phyloP scores from a whole-genome alignment of 2,113 vertebrate genomes.

The Eurystomus gularis region DNA sequence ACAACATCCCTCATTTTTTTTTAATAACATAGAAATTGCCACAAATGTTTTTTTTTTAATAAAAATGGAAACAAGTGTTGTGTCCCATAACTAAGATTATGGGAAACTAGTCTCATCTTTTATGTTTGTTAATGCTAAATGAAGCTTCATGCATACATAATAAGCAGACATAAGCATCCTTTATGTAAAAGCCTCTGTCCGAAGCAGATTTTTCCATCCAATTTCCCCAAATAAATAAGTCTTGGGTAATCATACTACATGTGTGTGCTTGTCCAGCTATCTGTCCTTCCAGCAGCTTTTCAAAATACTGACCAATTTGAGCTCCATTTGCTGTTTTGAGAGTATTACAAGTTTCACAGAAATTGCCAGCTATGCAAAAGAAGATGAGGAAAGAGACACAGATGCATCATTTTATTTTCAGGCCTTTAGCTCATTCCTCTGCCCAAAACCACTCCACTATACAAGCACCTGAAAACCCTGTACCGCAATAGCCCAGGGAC shows the following conservation, averaged over 20 bases:
- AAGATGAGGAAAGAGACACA: neutral
- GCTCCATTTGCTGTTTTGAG: neutral
- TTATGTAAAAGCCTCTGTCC: neutral
- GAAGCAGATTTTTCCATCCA: neutral
- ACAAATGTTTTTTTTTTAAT: neutral
- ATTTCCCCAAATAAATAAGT: neutral
- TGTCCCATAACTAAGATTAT: neutral
- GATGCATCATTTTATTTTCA: neutral
- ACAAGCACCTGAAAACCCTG: neutral
- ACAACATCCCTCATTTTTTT: neutral
- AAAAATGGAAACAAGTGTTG: neutral
- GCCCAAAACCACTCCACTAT: accelerated
- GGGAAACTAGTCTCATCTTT: neutral
- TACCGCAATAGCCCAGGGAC: neutral
- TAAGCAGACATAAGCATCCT: neutral
- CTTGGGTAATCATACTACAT: neutral
- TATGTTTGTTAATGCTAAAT: neutral
- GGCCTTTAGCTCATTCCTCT: neutral
- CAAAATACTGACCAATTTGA: neutral
- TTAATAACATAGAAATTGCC: neutral
- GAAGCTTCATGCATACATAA: neutral
- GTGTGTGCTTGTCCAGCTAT: neutral
- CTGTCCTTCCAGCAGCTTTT: neutral
- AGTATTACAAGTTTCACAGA: neutral
- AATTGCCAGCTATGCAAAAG: neutral